These are phyloP conservation scores for Oikopleura dioica DNA, from an alignment of 23 tunicate genomes.

Conservation along the genomic window DNA sequence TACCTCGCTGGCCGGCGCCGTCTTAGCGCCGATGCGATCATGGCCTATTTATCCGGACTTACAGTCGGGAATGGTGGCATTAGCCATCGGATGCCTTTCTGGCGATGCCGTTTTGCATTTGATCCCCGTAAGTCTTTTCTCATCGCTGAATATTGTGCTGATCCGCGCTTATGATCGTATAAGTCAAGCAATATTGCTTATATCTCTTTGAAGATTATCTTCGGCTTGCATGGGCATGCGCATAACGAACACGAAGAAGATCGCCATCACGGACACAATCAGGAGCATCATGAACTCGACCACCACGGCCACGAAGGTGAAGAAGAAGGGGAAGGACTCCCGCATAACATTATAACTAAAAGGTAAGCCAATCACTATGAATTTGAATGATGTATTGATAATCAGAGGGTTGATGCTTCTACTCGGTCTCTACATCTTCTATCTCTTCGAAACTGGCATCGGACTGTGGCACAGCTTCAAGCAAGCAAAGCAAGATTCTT, in stretches of 20 bases:
- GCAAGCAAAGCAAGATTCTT: no score
- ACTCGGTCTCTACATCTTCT: not conserved
- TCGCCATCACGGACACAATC: not conserved
- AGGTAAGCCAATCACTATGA: no score
- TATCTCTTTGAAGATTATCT: no score
- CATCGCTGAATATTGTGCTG: no score
- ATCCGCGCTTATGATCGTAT: no score
- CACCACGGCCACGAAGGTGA: not conserved
- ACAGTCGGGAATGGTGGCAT: not conserved
- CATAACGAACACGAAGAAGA: not conserved
- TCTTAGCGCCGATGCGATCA: not conserved
- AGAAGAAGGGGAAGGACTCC: no score
- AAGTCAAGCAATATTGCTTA: no score
- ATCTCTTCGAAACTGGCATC: slow-evolving; percentile 5
- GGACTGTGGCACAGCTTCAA: not conserved
- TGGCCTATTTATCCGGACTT: not conserved
- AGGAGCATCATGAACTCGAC: not conserved
- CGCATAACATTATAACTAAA: no score
- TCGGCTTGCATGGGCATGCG: slow-evolving; percentile 5
- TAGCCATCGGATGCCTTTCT: not conserved
- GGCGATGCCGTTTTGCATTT: slow-evolving; percentile 7
- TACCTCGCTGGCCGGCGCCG: slow-evolving; percentile 6
- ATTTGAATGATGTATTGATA: not conserved
- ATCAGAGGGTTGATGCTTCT: not conserved
- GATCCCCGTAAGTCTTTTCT: no score